A percentile compares a stretch with the other conserved stretches of the same genome.
Evolutionary conservation across 35 echinoderm and acorn worm genomes (phyloP).

Genomic region (Apostichopus japonicus): DNA sequence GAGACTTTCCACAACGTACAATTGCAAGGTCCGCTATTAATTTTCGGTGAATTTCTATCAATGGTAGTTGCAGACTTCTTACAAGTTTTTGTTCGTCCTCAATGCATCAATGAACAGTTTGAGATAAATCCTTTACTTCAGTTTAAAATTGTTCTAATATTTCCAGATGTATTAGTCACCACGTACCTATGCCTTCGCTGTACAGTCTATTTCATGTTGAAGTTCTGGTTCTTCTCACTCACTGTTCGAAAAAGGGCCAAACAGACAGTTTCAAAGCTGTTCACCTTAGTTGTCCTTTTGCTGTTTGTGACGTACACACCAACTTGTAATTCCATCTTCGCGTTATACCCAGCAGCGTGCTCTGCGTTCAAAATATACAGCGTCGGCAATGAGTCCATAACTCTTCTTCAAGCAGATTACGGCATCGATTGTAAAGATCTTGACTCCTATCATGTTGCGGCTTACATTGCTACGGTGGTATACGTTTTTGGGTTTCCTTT

Average conservation of each 20-base stretch:
- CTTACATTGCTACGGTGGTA: neutral
- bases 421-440: conserved; percentile 13
- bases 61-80: conserved; percentile 44
- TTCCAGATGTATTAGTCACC: neutral
- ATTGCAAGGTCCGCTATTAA: neutral
- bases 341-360: conserved; percentile 38
- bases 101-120: conserved; percentile 35
- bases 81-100: conserved; percentile 32
- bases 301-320: conserved; percentile 52
- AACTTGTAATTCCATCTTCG: conserved; percentile 37
- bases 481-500: conserved; percentile 56
- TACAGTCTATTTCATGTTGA: too few species aligned
- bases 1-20: conserved; percentile 41
- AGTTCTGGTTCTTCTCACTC: too few species aligned
- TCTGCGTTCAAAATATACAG: conserved; percentile 38
- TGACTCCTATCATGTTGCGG: neutral
- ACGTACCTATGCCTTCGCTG: too few species aligned
- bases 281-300: conserved; percentile 19
- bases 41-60: conserved; percentile 33
- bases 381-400: neutral
- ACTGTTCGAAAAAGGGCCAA: neutral
- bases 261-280: neutral
- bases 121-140: conserved; percentile 43
- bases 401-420: conserved; percentile 42
- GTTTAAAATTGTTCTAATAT: conserved; percentile 29